Base-by-base conservation (phyloP, 2,888 invertebrate genomes). In the Sminthurides aquaticus region DNA sequence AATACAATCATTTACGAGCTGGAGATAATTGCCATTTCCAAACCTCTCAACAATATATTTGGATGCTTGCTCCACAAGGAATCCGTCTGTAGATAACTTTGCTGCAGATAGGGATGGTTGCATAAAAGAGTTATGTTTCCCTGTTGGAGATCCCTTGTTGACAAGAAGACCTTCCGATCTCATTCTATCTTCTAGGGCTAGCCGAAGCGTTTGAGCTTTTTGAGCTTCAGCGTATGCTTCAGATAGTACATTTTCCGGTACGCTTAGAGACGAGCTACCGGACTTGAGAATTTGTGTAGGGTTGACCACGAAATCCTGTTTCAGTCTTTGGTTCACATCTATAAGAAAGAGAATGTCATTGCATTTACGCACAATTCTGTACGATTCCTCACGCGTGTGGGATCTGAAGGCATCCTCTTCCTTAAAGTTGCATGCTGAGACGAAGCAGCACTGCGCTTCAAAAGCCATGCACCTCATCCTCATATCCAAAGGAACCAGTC, bases 61-160 rank as follows among this genome's bases (percentile, higher is more conserved):
- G 0, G 89, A 87, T 0, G 89, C 90, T 56, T 85, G 82, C 71
- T 88, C 86, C 69, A 86, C 84, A 0, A 85, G 84, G 75, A 84
- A 86, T 0, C 87, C 91, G 0, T 84, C 80, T 11, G 85, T 80
- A 0, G 89, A 85, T 52, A 89, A 70, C 1, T 84, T 81, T 22
- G 85, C 83, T 0, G 87, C 85, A 48, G 80, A 82, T 0, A 80
- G 77, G 0, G 83, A 81, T 0, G 88, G 87, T 58, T 85, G 85
- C 0, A 52, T 20, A 24, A 64, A 58, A 34, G 27, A 25, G 11
- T 49, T 28, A 57, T 67, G 64, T 25, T 28, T 27, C 24, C 52
- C 49, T 1, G 64, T 24, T 1, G 64, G 64, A 18, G 58, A 58
- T n/a, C 49, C 11, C 20, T 43, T 58, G 11, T 52, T 27, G 24